Base-by-base conservation (phyloP, 2,888 invertebrate species). In the Tenthredo notha region DNA sequence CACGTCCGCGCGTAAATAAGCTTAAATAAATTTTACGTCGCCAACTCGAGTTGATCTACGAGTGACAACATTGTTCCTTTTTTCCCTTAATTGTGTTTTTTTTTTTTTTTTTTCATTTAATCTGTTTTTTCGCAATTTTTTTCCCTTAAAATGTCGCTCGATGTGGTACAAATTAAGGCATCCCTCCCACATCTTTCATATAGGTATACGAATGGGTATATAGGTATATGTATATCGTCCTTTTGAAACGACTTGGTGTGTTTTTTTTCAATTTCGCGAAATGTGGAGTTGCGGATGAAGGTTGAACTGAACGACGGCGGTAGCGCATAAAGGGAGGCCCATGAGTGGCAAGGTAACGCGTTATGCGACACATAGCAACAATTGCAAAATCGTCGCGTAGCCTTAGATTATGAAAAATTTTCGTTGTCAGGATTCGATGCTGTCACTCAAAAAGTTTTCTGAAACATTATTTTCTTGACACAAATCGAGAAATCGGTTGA, bases 381-480 rank as follows among this genome's bases (percentile, higher is more conserved):
- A 83, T 83, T 47, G 83, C 18, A 83, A 83, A 83, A 83, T 83
- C 83, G 83, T 47, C 47, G 83, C 67, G 12, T 29, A 61, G 83
- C 83, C 83, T 70, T n/a, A 25, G 83, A 83, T 67, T 65, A 83
- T 70, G 37, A 47, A 40, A 80, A 29, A 50, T 75, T 50, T 77
- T 50, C n/a, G 5, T 54, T n/a, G 54, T 61, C 10, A 18, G n/a
- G 67, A 65, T 84, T 84, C 84, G 84, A 54, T 43, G 74, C 87
- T 88, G 88, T 88, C 88, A 88, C 87, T 88, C 88, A 88, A 25
- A 33, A 21, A 61, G 54, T 74, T 37, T 37, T 67, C 43, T 86
- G 87, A 87, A 47, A 50, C 21, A 75, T 61, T 47, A 84, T 61
- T 65, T 47, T 87, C 86, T 85, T 88, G 88, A 86, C 80, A 83